Evolutionary conservation across 2,888 invertebrate species (phyloP), one percentile per base, ranked within the genome.

Genomic region (Colostygia pectinataria): DNA sequence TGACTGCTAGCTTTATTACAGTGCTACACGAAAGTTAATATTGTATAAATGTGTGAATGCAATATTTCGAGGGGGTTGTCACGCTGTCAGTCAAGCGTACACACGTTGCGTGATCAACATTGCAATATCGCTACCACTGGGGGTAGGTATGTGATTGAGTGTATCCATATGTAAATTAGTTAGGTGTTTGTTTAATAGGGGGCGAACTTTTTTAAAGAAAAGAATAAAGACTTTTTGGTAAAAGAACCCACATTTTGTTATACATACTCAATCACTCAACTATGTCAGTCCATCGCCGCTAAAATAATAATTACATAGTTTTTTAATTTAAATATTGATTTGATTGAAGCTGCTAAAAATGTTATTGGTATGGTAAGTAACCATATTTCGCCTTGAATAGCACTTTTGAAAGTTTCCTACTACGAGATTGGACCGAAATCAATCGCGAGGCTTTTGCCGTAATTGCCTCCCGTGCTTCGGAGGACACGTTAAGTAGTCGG

Each of bases 71-170:
- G 65, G 61, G 58, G 56, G 66, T 66, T 74, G 77, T 80, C 74
- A 61, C 46, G 61, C 71, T 75, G 82, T 79, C 83, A 78, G 66
- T 80, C 80, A 75, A 61, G 60, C 65, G 66, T 63, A 42, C 42
- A 55, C 60, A 55, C 55, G 62, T 74, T 76, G 74, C 75, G 80
- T 80, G 80, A 78, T 74, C 72, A 66, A 68, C 76, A 76, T 77
- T 66, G 75, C 75, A 76, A 77, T 77, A 66, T 67, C 48, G 63
- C 42, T 58, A 52, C 51, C 41, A 36, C 46, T n/a, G 23, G 12
- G 59, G 58, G 59, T 51, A 46, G 37, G 46, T 42, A 38, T 46
- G 52, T 42, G 46, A 46, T 38, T 34, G 41, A 46, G 31, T 42
- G 13, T 52, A 44, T 51, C 32, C 23, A 32, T 41, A 38, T 46